Conservation (phyloP, 2,113 vertebrate species). For the Tichodroma muraria region DNA sequence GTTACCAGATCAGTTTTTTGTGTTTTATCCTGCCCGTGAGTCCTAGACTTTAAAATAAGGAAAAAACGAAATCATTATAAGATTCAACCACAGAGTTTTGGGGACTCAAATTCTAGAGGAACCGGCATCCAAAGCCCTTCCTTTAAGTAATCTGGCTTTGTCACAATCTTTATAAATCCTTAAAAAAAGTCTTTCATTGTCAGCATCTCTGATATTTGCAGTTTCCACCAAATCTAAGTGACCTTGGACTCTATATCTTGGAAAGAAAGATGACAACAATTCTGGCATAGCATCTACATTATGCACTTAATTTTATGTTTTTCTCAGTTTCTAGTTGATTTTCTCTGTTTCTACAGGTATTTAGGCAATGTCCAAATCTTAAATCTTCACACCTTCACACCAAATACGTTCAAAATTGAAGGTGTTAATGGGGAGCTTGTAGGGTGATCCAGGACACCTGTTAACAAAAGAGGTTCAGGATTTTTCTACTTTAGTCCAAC, state of each 20-base stretch:
- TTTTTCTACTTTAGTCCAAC: not conserved
- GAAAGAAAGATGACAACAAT: not conserved
- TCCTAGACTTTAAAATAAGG: not conserved
- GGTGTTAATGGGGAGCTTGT: not conserved
- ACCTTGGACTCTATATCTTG: not conserved
- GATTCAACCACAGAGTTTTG: not conserved
- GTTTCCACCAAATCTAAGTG: not conserved
- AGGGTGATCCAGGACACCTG: not conserved
- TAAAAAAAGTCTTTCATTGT: not conserved
- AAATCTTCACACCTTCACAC: not conserved
- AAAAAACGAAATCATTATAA: not conserved
- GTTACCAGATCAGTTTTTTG: not conserved
- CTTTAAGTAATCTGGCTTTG: not conserved
- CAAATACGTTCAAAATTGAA: not conserved
- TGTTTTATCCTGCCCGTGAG: not conserved
- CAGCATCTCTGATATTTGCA: constrained; percentile 47
- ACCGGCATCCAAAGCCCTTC: not conserved
- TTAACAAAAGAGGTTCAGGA: not conserved
- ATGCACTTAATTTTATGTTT: not conserved
- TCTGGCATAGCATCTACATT: not conserved
- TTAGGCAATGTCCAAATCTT: not conserved
- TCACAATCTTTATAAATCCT: not conserved
- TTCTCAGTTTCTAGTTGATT: not conserved
- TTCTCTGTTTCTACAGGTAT: not conserved
- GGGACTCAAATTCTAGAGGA: not conserved